Percentiles rank a stretch among this genome's conserved stretches.
phyloP scores from a whole-genome alignment of 2,888 invertebrate species.

The Stomorhina lunata region DNA sequence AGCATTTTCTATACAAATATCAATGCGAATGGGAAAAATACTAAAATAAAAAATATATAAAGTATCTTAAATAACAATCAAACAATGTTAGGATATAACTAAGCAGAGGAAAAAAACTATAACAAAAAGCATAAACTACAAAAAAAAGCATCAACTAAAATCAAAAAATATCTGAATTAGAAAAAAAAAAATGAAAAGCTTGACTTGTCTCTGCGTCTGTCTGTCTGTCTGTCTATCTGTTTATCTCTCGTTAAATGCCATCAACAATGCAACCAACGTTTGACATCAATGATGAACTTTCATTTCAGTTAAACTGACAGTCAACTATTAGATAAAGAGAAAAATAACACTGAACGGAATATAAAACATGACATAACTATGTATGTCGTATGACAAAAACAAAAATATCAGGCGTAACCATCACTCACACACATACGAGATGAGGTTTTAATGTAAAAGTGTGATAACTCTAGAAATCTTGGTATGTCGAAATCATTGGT shows the following conservation, averaged over 20 bases:
- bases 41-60: background rate
- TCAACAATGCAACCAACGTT: slow-evolving; percentile 60
- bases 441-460: background rate
- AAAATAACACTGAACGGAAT: background rate
- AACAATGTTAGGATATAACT: slow-evolving; percentile 25
- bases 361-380: background rate
- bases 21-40: background rate
- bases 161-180: too few species aligned
- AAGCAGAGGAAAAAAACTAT: slow-evolving; percentile 12
- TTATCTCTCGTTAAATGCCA: slow-evolving; percentile 31
- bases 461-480: background rate
- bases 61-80: slow-evolving; percentile 59
- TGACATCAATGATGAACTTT: slow-evolving; percentile 64
- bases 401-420: background rate
- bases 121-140: background rate
- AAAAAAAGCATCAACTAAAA: too few species aligned
- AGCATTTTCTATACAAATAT: slow-evolving; percentile 1
- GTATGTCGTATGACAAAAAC: background rate
- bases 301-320: slow-evolving; percentile 58
- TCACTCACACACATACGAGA: background rate
- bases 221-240: too few species aligned
- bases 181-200: slow-evolving; percentile 42
- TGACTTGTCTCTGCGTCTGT: slow-evolving; percentile 47
- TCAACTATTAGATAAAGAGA: slow-evolving; percentile 31
- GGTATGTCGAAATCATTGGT: too few species aligned